Conservation (phyloP, 2,888 invertebrate species). For the Geotrupes spiniger region DNA sequence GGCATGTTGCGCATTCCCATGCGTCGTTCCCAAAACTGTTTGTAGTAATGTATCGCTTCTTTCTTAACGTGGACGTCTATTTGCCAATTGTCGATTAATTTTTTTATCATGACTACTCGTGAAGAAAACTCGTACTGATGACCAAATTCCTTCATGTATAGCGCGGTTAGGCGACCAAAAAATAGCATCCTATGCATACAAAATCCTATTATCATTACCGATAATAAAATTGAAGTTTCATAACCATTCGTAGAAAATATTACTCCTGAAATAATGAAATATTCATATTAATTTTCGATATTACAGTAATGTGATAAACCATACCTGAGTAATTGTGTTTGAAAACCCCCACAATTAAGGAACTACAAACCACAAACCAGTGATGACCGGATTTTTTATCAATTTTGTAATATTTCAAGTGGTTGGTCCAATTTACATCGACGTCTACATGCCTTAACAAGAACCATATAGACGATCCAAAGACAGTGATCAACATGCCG, state of each 20-base stretch:
- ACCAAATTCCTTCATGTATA: constrained; percentile 16
- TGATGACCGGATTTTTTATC: constrained; percentile 2
- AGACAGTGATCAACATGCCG: constrained; percentile 8
- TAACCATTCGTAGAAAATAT: constrained; percentile 6
- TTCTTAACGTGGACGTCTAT: constrained; percentile 2
- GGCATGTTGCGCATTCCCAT: constrained; percentile 11
- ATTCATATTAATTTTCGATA: too few relatives aligned
- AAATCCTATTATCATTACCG: constrained; percentile 13
- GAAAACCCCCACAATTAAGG: constrained; percentile 7
- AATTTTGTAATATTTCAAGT: constrained; percentile 12
- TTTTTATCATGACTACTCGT: constrained; percentile 10
- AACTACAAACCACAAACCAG: constrained; percentile 13
- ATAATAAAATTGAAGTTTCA: constrained; percentile 7
- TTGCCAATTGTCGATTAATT: constrained; percentile 18
- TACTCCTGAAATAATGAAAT: constrained; percentile 5
- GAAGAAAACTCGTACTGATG: constrained; percentile 13
- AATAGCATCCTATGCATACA: constrained; percentile 17
- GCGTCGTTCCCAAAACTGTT: constrained; percentile 15
- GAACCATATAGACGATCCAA: constrained; percentile 6
- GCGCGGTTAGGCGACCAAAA: constrained; percentile 14
- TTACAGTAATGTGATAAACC: too few relatives aligned
- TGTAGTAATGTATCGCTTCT: constrained; percentile 13
- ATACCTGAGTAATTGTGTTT: constrained; percentile 16
- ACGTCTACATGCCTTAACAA: not conserved
- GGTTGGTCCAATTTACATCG: constrained; percentile 10